These are phyloP conservation scores for Zygothrica quintamaculata DNA, from an alignment of 2,888 invertebrate species.

Conservation along the genomic window DNA sequence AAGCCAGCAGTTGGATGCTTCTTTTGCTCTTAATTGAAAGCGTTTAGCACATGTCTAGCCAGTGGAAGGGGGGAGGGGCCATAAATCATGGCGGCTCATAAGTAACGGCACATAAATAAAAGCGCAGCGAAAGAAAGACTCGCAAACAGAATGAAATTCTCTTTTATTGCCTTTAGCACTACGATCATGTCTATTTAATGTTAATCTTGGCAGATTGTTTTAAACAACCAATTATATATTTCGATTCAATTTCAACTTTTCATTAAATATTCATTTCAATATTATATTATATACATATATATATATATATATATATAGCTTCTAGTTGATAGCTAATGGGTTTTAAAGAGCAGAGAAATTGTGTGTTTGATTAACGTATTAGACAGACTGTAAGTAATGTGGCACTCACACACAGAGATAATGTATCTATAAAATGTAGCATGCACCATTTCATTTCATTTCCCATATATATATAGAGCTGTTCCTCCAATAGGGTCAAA, in stretches of 20 bases:
- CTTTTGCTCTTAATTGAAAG: constrained; percentile 74
- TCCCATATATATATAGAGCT: constrained; percentile 74
- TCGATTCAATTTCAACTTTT: no score
- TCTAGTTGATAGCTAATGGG: constrained; percentile 32
- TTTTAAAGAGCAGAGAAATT: not conserved
- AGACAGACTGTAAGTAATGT: constrained; percentile 59
- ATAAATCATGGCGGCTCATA: constrained; percentile 74
- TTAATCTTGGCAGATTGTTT: constrained; percentile 24
- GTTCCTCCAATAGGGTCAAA: constrained; percentile 78
- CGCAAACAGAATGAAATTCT: constrained; percentile 33
- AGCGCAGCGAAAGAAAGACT: constrained; percentile 62
- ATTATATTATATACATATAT: no score
- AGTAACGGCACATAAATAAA: constrained; percentile 80
- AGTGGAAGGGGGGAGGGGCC: constrained; percentile 39
- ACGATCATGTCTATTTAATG: constrained; percentile 7
- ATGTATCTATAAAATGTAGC: constrained; percentile 56
- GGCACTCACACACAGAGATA: constrained; percentile 53
- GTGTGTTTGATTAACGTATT: constrained; percentile 59
- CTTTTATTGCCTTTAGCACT: constrained; percentile 25
- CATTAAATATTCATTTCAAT: no score
- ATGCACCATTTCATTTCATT: constrained; percentile 39
- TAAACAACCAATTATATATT: no score
- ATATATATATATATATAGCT: no score
- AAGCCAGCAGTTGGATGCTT: constrained; percentile 40
- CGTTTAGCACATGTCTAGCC: constrained; percentile 72